These are phyloP conservation scores for Rhinolophus ferrumequinum DNA, from an alignment of 2,113 vertebrate genomes.

Conservation along the genomic window DNA sequence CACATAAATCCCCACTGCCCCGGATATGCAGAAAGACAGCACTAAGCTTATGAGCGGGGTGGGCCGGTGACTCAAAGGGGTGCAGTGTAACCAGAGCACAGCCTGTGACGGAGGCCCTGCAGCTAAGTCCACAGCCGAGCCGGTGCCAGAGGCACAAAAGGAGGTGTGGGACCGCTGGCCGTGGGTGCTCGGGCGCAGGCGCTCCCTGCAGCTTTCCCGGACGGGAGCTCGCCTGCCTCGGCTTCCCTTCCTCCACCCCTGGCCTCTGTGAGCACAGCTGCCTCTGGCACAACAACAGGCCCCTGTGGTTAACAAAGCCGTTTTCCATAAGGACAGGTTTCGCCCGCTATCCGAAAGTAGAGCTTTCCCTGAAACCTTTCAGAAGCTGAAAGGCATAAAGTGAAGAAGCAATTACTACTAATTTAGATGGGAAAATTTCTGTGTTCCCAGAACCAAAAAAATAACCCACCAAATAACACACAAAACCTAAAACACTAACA, in stretches of 20 bases:
- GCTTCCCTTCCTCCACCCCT: not conserved
- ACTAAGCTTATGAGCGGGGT: not conserved
- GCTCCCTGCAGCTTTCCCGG: not conserved
- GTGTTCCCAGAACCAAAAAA: no score
- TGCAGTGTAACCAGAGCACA: fast-evolving
- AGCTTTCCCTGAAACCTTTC: not conserved
- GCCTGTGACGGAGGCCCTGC: not conserved
- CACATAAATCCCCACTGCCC: fast-evolving
- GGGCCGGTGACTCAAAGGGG: no score
- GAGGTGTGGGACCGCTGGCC: not conserved
- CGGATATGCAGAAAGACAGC: fast-evolving
- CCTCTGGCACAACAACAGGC: not conserved
- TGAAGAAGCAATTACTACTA: not conserved
- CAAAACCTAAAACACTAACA: not conserved
- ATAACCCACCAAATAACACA: not conserved
- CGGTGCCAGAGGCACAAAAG: not conserved
- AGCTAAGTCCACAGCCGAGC: fast-evolving
- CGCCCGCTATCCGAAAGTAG: not conserved
- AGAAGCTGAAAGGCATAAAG: not conserved
- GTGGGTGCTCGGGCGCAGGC: not conserved
- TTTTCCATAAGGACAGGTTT: not conserved
- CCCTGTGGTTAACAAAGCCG: fast-evolving
- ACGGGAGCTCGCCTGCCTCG: not conserved
- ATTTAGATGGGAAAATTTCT: not conserved
- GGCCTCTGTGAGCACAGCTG: not conserved